phyloP scores from a whole-genome alignment of 2,888 invertebrate genomes.

The Parnassius mnemosyne region DNA sequence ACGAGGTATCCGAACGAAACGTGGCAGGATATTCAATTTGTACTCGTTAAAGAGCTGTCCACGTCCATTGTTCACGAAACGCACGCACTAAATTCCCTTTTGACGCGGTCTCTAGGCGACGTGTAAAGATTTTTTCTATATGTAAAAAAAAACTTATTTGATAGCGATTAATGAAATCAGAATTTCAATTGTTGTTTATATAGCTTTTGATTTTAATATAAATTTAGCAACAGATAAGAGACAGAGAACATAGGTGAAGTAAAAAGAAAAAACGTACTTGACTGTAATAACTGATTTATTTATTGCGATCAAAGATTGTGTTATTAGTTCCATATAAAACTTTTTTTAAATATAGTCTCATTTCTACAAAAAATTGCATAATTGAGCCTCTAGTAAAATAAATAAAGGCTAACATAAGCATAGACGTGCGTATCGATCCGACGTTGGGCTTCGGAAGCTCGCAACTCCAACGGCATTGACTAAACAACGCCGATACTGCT shows the following conservation, averaged over 20 bases:
- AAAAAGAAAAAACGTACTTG: too few relatives aligned
- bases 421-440: slow-evolving; percentile 52
- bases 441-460: slow-evolving; percentile 38
- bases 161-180: neutral
- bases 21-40: slow-evolving; percentile 64
- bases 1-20: slow-evolving; percentile 45
- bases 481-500: slow-evolving; percentile 33
- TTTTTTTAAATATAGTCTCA: too few relatives aligned
- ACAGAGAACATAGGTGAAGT: too few relatives aligned
- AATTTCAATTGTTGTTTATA: neutral
- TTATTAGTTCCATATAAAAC: too few relatives aligned
- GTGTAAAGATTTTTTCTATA: slow-evolving; percentile 26
- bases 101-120: slow-evolving; percentile 20
- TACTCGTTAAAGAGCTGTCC: slow-evolving; percentile 53
- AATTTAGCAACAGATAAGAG: too few relatives aligned
- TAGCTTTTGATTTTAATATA: too few relatives aligned
- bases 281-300: too few relatives aligned
- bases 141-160: slow-evolving; percentile 3
- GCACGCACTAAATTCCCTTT: slow-evolving; percentile 35
- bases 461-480: slow-evolving; percentile 42
- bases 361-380: neutral
- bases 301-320: too few relatives aligned
- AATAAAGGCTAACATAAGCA: slow-evolving; percentile 24
- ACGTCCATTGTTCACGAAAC: slow-evolving; percentile 52
- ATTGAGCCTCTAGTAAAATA: neutral